Base-by-base conservation (phyloP, 2,113 vertebrate genomes). In the Piprites chloris region DNA sequence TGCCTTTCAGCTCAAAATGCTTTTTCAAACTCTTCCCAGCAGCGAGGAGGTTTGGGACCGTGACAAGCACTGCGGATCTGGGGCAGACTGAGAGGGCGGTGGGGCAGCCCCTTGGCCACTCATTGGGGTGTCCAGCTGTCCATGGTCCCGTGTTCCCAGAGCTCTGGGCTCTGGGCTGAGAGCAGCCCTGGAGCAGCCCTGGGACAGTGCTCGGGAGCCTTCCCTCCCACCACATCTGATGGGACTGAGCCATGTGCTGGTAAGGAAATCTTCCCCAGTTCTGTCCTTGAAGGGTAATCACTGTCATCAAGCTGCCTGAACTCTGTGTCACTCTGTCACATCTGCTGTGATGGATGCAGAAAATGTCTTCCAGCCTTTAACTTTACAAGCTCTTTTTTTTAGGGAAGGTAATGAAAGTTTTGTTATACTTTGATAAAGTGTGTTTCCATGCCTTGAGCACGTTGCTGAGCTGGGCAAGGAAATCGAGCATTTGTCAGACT, bases 1-100 rank as follows among this genome's bases (percentile, higher is more conserved):
- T 76, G 49, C 69, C 49, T 90, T 89, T 50, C 80, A 73, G 74
- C 89, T 92, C 2, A 2, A 85, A 69, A 55, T 0, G 19, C 42
- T 58, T 86, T 77, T 39, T 53, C 59, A 50, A 71, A 94, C 68
- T 69, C 63, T 90, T 44, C 78, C 30, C 9, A 3, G 85, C 82
- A 71, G 68, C 52, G 2, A 10, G 76, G 44, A 59, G 75, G 37
- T 84, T 92, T 56, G 86, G 91, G 89, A 24, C 30, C 1, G 0
- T 1, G 46, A 46, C 20, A 6, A 22, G 32, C 0, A 17, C 67
- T 7, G 11, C 3, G 4, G 76, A 89, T 67, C 26, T 74, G 87
- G 95, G 93, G 68, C 90, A 72, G 44, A 2, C 0, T 0, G 2
- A 33, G 63, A 3, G 12, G 44, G 32, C 1, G 0, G 5, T 1